These are phyloP conservation scores for Porites cylindrica DNA, from an alignment of 92 coral and sea anemone genomes.

Conservation along the genomic window DNA sequence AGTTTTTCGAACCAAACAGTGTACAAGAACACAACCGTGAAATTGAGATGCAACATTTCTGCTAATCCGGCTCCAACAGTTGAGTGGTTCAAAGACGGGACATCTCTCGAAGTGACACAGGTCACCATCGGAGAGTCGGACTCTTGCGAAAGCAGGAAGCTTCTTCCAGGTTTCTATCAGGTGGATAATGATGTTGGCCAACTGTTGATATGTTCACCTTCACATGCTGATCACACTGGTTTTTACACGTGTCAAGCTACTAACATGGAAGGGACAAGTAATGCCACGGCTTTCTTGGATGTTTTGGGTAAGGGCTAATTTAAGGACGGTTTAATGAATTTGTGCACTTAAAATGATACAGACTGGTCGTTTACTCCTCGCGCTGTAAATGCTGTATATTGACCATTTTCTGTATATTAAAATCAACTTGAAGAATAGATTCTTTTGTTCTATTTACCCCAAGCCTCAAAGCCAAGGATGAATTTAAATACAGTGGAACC, in stretches of 20 bases:
- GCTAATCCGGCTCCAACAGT: constrained; percentile 30
- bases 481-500: too few relatives aligned
- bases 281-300: constrained; percentile 43
- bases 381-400: too few relatives aligned
- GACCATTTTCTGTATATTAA: too few relatives aligned
- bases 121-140: neutral
- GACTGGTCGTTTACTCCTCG: too few relatives aligned
- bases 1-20: constrained; percentile 21
- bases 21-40: neutral
- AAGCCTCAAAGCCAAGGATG: too few relatives aligned
- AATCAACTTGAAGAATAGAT: too few relatives aligned
- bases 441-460: too few relatives aligned
- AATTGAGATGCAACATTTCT: constrained; percentile 8
- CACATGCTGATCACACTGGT: constrained; percentile 12
- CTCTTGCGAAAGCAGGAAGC: neutral
- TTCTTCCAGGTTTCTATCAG: neutral
- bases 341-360: too few relatives aligned
- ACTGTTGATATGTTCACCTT: constrained; percentile 34
- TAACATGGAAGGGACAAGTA: constrained; percentile 24
- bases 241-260: constrained; percentile 35
- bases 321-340: too few relatives aligned
- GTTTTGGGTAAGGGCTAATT: constrained; percentile 26
- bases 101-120: neutral
- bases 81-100: constrained; percentile 5
- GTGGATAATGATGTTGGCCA: neutral